Conservation (phyloP, 92 coral and sea anemone species). For the Virgularia gustaviana region DNA sequence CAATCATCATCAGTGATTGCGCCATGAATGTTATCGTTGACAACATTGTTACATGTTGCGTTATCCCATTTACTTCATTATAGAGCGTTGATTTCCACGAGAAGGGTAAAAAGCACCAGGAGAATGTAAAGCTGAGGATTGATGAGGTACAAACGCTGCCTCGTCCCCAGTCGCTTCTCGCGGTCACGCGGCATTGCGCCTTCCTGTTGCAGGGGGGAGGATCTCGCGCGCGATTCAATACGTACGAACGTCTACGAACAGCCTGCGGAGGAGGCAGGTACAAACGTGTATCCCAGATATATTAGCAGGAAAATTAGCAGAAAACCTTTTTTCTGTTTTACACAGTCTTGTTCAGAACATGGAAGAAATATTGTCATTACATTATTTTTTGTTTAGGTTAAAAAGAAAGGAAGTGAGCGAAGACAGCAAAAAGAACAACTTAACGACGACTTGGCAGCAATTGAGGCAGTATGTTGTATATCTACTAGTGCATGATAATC, state of each 20-base stretch:
- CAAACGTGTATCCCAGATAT: neutral
- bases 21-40: neutral
- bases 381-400: slow-evolving; percentile 52
- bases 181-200: no score
- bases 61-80: neutral
- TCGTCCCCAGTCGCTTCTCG: no score
- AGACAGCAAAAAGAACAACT: slow-evolving; percentile 68
- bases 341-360: neutral
- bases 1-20: neutral
- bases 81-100: slow-evolving; percentile 96
- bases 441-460: slow-evolving; percentile 74
- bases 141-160: no score
- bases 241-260: no score
- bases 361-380: neutral
- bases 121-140: slow-evolving; percentile 79
- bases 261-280: no score
- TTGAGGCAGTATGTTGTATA: slow-evolving; percentile 74
- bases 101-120: slow-evolving; percentile 91
- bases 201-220: no score
- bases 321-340: neutral
- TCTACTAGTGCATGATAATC: neutral
- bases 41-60: neutral
- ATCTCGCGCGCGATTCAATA: no score
- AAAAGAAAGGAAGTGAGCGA: slow-evolving; percentile 72
- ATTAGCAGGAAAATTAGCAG: neutral